Base-by-base conservation (phyloP, 2,888 invertebrate species). In the Sinhomidia bicolor region DNA sequence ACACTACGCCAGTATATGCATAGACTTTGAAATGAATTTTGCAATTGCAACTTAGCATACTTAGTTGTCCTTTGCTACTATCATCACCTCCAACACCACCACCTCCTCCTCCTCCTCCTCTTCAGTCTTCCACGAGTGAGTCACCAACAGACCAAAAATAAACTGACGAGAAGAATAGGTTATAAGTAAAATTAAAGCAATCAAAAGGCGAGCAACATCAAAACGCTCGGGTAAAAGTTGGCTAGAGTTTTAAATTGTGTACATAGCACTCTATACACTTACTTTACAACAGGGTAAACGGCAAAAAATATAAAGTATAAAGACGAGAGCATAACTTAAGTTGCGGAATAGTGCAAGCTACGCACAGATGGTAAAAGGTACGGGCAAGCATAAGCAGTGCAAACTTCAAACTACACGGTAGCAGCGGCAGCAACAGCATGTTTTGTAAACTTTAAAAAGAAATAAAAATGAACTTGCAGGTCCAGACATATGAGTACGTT, bases 61-160 rank as follows among this genome's bases (percentile, higher is more conserved):
- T 12, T 76, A 23, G 76, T 76, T 79, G 78, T 54, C 36, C 79
- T 60, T 60, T 60, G 60, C 79, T 85, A 74, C 41, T 41, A 71
- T 71, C 74, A 60, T 86, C 71, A 83, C 76, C 84, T 78, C 80
- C 84, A 80, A 51, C 83, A 74, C 65, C 62, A 41, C 71, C 71
- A 71, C 85, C 84, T 85, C 89, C 89, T 82, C 89, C 89, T 86
- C 89, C 89, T 89, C 89, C 89, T 89, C 89, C 89, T 87, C 79
- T 79, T 86, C 79, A 68, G 81, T 85, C 76, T 85, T 85, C 62
- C 36, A 68, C 51, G 76, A 51, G 74, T 89, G 89, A 89, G 81
- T 89, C 89, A 89, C 65, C 57, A 76, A 20, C 47, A 87, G 84
- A 86, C 89, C 89, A 89, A 89, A 89, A 89, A 89, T 89, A 89